A percentile compares a stretch with the other conserved stretches of the same genome.
These are phyloP conservation scores for Sturnus vulgaris DNA, from an alignment of 2,113 vertebrate genomes.

Conservation along the genomic window DNA sequence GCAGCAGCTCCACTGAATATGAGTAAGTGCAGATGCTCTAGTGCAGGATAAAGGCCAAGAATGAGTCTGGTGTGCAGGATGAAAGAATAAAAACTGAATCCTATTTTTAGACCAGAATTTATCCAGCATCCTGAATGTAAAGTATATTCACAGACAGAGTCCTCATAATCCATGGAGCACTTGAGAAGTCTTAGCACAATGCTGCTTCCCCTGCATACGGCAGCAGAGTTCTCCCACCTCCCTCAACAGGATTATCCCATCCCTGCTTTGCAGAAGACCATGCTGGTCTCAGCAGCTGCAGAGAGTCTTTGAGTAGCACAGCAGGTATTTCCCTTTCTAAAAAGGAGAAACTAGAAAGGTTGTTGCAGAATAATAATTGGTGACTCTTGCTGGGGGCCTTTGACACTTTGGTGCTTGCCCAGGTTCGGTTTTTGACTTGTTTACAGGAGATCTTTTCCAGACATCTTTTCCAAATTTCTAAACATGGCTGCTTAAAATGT, in stretches of 20 bases:
- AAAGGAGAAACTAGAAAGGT: not conserved
- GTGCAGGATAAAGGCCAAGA: conserved; percentile 17
- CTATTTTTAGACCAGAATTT: conserved; percentile 24
- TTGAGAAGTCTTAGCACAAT: not conserved
- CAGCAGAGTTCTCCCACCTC: not conserved
- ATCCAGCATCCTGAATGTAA: not conserved
- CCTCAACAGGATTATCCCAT: not conserved
- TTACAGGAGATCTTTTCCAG: not conserved
- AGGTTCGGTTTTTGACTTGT: not conserved
- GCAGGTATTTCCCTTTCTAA: not conserved
- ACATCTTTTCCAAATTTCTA: not conserved
- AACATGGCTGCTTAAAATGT: not conserved
- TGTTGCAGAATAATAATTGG: accelerated
- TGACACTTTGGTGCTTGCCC: not conserved
- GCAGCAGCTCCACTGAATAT: not conserved
- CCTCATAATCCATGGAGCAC: not conserved
- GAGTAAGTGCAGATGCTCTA: conserved; percentile 33
- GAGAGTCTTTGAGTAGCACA: not conserved
- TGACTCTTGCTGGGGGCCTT: not conserved
- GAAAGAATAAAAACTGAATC: not conserved
- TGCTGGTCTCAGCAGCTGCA: not conserved
- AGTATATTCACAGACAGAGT: not conserved
- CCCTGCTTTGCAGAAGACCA: accelerated
- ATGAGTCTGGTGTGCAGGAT: not conserved
- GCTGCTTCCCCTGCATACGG: not conserved